Evolutionary conservation across 1,140 invertebrate species (phyloP), one percentile per base, ranked within the genome.

Genomic region (Euura saliciscinereae): DNA sequence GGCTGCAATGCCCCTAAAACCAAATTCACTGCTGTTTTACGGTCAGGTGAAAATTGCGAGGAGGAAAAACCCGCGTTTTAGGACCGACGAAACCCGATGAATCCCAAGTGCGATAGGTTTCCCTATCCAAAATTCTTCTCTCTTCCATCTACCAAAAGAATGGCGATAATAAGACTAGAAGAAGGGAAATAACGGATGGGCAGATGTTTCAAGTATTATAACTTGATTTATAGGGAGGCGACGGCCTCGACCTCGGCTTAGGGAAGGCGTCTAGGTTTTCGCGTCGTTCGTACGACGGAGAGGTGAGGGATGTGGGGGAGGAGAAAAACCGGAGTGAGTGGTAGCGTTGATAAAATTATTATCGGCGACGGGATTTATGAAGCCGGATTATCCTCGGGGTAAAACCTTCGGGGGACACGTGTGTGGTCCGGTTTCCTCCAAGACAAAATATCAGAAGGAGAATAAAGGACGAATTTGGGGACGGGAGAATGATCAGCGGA

Each of bases 261-360:
- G 71, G 71, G 73, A 68, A 74, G 65, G 65, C 71, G 66, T 71
- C 28, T 28, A 28, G 28, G 28, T 28, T 68, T 68, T 59, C 68
- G 42, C 69, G 71, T 68, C 46, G 71, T 69, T 69, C 71, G 71
- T 46, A 68, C 11, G 71, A 67, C 71, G 68, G 65, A 43, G 10
- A 43, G 45, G 73, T 66, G 44, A 71, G 67, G 69, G 70, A 71
- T 70, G 73, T 71, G 51, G 70, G 51, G 45, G 66, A 65, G 43
- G 10, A 28, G 70, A 69, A 65, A 70, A 65, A 10, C 7, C 59
- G 64, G 42, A 44, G 46, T 45, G 73, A 75, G 71, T 77, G 76
- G 66, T 73, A 44, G 66, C 42, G 43, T 66, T 70, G 75, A 74
- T 74, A 73, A 77, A 77, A 73, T 77, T 77, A 77, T 77, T 77